Evolutionary conservation across 2,113 vertebrate species (phyloP).

Genomic region (Triplophysa siluroides): DNA sequence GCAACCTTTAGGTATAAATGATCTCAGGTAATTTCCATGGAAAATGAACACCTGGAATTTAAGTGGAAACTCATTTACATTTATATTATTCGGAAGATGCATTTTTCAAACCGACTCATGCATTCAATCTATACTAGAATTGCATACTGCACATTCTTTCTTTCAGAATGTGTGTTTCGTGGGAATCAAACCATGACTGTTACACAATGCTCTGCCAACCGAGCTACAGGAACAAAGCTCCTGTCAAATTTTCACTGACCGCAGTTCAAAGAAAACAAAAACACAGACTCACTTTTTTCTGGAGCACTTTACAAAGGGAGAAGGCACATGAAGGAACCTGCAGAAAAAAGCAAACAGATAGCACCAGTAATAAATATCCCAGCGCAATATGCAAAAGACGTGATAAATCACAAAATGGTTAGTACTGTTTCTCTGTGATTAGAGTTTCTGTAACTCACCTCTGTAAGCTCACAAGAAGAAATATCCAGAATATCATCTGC

Average conservation of each 20-base stretch:
- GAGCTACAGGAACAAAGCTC: too few relatives aligned
- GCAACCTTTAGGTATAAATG: constrained; percentile 85
- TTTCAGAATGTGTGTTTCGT: background rate
- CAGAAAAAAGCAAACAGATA: constrained; percentile 8
- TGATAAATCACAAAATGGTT: too few relatives aligned
- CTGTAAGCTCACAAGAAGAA: constrained; percentile 88
- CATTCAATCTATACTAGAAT: too few relatives aligned
- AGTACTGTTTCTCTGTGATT: background rate
- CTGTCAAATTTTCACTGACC: background rate
- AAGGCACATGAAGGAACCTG: constrained; percentile 87
- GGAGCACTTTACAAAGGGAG: constrained; percentile 90
- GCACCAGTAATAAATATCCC: background rate
- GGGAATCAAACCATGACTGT: too few relatives aligned
- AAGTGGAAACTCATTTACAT: constrained; percentile 17
- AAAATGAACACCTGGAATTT: constrained; percentile 84
- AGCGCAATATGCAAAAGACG: too few relatives aligned
- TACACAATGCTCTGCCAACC: too few relatives aligned
- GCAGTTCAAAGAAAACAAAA: background rate
- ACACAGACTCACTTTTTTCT: constrained; percentile 86
- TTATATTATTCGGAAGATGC: too few relatives aligned
- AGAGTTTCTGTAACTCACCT: constrained; percentile 73
- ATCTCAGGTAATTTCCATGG: constrained; percentile 83
- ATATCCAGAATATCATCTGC: constrained; percentile 92
- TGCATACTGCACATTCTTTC: too few relatives aligned
- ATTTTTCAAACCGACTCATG: too few relatives aligned